Conservation (phyloP, 1,140 invertebrate genomes). For the Nebria ingens region DNA sequence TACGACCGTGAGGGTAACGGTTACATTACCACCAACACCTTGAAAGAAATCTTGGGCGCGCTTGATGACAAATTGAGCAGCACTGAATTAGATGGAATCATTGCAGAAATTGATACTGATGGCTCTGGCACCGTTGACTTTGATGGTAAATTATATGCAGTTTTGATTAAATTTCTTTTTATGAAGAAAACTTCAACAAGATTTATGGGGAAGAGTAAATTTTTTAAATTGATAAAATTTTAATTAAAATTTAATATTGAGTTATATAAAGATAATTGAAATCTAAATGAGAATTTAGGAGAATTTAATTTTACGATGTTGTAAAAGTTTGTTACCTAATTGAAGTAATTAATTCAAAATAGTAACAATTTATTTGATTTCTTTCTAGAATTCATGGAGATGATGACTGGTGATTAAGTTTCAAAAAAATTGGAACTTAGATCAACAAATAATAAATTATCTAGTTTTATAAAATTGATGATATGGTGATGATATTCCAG, state of each 20-base stretch:
- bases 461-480: neutral
- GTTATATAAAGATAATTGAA: no score
- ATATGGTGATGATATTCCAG: neutral
- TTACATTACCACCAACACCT: conserved; percentile 83
- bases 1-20: conserved; percentile 78
- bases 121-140: conserved; percentile 86
- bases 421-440: conserved; percentile 12
- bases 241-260: no score
- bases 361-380: conserved; percentile 23
- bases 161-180: conserved; percentile 12
- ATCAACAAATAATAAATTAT: conserved; percentile 1
- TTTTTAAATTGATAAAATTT: no score
- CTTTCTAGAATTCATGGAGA: conserved; percentile 69
- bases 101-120: conserved; percentile 88
- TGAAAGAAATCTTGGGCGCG: conserved; percentile 83
- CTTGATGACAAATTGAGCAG: conserved; percentile 82
- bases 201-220: neutral
- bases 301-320: no score
- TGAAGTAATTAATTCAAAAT: neutral
- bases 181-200: conserved; percentile 9
- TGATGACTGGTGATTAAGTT: conserved; percentile 71
- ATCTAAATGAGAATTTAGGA: no score
- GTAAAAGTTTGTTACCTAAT: neutral
- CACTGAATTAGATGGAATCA: conserved; percentile 78
- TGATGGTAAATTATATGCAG: conserved; percentile 48